A percentile compares a stretch with the other conserved stretches of the same genome.
These are phyloP conservation scores for Campylorhamphus procurvoides DNA, from an alignment of 2,113 vertebrate species.

Conservation along the genomic window DNA sequence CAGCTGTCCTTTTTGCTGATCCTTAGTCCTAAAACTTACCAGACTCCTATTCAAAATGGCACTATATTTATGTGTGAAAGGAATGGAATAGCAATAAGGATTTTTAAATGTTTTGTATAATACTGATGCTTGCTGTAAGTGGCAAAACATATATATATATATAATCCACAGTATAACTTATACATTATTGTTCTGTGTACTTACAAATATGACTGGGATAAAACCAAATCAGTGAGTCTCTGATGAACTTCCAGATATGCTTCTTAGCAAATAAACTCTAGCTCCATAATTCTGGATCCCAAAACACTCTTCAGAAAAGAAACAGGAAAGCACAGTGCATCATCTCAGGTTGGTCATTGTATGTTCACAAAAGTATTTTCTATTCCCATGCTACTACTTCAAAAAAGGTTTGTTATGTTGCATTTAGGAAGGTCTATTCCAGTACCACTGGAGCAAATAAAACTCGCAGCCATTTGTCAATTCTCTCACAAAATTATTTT, in stretches of 20 bases:
- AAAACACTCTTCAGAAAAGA: not conserved
- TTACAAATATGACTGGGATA: not conserved
- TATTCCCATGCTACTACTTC: not conserved
- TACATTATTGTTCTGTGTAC: not conserved
- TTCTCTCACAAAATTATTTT: not conserved
- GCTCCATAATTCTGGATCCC: not conserved
- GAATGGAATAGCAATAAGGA: not conserved
- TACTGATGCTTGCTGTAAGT: not conserved
- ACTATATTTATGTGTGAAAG: not conserved
- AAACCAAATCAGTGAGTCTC: not conserved
- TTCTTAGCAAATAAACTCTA: not conserved
- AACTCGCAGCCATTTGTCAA: not conserved
- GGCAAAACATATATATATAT: not conserved
- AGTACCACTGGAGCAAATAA: not conserved
- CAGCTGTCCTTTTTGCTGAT: not conserved
- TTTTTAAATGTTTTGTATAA: not conserved
- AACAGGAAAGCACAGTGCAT: not conserved
- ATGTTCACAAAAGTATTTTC: not conserved
- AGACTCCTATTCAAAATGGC: not conserved
- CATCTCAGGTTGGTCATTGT: not conserved
- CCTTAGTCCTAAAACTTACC: not conserved
- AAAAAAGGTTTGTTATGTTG: not conserved
- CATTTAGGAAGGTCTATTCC: not conserved
- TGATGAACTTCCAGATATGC: not conserved
- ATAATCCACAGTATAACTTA: not conserved